Evolutionary conservation across 2,888 invertebrate genomes (phyloP), one percentile per base, ranked within the genome.

Genomic region (Hirtodrosophila confusa): DNA sequence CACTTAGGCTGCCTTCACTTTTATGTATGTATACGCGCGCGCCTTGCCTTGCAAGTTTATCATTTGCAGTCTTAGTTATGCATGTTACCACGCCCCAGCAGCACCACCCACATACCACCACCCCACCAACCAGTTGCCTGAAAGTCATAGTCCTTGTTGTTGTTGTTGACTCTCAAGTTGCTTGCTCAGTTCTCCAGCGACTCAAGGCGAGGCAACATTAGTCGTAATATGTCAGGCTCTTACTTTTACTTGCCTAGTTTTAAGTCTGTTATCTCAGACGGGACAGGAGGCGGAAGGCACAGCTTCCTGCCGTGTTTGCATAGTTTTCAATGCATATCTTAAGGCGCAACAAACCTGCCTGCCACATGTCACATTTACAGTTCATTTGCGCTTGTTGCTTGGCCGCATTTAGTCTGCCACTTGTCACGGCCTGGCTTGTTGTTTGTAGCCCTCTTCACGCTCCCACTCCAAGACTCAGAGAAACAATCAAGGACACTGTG

Each of bases 21-120:
- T 50, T 41, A 36, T 50, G 48, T 31, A 29, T 47, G 29, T 45
- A 7, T 55, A 11, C 31, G 36, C 37, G 47, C 27, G 12, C 35
- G 12, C 31, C 29, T 41, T 54, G 56, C 57, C 57, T 57, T 70
- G 86, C 86, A 77, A 78, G 86, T 83, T 86, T 86, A 83, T 83
- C 86, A 83, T 83, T 80, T 86, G 85, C 82, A 80, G 86, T 86
- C 84, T 74, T 72, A 72, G 78, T 74, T 83, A 79, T 86, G 79
- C 86, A 79, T 66, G 62, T 60, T 51, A 54, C 41, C 50, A 47
- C 74, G 58, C 70, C 70, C 31, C 36, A 33, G 3, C 29, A 40
- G 23, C 54, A 45, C 7, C 54, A 31, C 33, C 35, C 12, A 17
- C 3, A n/a, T 37, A 11, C 10, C 40, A 9, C 40, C 9, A 33